Evolutionary conservation across 1,140 invertebrate genomes (phyloP).

Genomic region (Bradysia coprophila): DNA sequence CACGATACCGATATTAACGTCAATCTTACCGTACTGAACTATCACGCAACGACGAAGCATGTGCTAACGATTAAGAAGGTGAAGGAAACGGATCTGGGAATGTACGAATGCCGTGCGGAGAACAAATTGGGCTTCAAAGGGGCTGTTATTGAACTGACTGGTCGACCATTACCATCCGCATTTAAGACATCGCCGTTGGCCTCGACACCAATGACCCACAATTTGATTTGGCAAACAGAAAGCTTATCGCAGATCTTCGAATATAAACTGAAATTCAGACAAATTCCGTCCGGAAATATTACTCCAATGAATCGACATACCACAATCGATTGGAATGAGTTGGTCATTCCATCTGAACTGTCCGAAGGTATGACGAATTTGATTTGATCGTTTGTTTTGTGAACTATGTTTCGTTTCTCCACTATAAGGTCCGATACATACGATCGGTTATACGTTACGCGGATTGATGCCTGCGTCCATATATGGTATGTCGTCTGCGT

Average conservation of each 20-base stretch:
- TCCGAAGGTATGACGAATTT: slow-evolving; percentile 22
- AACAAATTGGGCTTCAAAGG: slow-evolving; percentile 43
- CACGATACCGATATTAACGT: slow-evolving; percentile 16
- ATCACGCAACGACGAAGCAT: slow-evolving; percentile 26
- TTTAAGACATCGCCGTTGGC: slow-evolving; percentile 31
- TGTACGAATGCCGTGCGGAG: slow-evolving; percentile 54
- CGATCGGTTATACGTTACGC: slow-evolving; percentile 39
- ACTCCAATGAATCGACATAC: slow-evolving; percentile 9
- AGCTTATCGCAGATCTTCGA: slow-evolving; percentile 45
- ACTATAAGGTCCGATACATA: slow-evolving; percentile 42
- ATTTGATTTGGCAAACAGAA: slow-evolving; percentile 51
- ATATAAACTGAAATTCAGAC: slow-evolving; percentile 42
- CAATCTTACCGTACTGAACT: slow-evolving; percentile 10
- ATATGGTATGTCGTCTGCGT: too few relatives aligned
- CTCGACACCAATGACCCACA: slow-evolving; percentile 27
- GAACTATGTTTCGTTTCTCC: too few relatives aligned
- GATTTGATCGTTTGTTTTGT: too few relatives aligned
- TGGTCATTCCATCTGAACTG: slow-evolving; percentile 40
- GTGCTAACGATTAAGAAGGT: slow-evolving; percentile 49
- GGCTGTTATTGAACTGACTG: slow-evolving; percentile 32
- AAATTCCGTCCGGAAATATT: slow-evolving; percentile 14
- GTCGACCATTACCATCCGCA: slow-evolving; percentile 30
- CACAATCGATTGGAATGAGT: slow-evolving; percentile 34
- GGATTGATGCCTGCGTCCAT: slow-evolving; percentile 37
- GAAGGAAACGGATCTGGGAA: slow-evolving; percentile 46